Percentiles rank a stretch among this genome's conserved stretches.
Conservation (phyloP, 2,888 invertebrate genomes). For the Phyllotreta striolata region DNA sequence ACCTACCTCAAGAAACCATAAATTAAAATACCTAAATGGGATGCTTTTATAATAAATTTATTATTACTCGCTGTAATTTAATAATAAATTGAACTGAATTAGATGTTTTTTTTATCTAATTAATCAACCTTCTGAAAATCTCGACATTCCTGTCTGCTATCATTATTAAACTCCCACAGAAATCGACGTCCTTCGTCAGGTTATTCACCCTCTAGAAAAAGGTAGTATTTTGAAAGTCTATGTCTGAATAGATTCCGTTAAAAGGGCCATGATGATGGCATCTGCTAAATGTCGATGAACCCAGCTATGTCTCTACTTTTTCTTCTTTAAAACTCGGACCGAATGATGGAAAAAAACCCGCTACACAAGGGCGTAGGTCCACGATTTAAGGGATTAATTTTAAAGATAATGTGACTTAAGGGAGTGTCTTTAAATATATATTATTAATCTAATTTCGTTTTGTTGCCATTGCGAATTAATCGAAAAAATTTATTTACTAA, state of each 20-base stretch:
- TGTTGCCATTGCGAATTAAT: too few relatives aligned
- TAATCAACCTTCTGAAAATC: too few relatives aligned
- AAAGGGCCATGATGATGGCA: slow-evolving; percentile 14
- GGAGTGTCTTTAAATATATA: too few relatives aligned
- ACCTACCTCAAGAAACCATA: too few relatives aligned
- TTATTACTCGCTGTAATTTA: too few relatives aligned
- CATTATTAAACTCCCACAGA: slow-evolving; percentile 4
- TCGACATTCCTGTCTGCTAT: background rate
- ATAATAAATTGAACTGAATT: too few relatives aligned
- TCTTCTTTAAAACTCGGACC: background rate
- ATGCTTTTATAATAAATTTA: too few relatives aligned
- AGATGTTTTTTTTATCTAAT: too few relatives aligned
- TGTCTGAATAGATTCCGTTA: slow-evolving; percentile 11
- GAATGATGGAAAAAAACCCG: slow-evolving; percentile 5
- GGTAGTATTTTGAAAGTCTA: slow-evolving; percentile 11
- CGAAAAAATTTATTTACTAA: too few relatives aligned
- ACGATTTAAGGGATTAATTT: background rate
- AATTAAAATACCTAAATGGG: too few relatives aligned
- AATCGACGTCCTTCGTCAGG: slow-evolving; percentile 5
- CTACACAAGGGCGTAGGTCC: background rate
- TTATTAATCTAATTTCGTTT: too few relatives aligned
- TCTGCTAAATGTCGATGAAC: slow-evolving; percentile 12
- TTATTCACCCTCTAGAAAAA: slow-evolving; percentile 12
- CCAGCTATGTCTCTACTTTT: slow-evolving; percentile 9
- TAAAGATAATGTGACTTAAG: too few relatives aligned